Percentiles rank a stretch among this genome's conserved stretches.
These are phyloP conservation scores for Hemibagrus wyckioides DNA, from an alignment of 2,113 vertebrate species.

Conservation along the genomic window DNA sequence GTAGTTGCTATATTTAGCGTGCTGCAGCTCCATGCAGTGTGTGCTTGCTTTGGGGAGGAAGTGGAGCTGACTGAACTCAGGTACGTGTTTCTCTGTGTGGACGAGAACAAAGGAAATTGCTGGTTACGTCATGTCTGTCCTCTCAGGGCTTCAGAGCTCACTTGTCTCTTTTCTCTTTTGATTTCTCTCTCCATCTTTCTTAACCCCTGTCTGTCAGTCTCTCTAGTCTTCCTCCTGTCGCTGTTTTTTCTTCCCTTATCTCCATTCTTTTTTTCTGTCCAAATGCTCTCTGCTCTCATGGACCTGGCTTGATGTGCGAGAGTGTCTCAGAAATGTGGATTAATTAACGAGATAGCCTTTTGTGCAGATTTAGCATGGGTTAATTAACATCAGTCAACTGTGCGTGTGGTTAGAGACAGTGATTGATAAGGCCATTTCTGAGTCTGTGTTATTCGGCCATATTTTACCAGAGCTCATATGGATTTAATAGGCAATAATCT, in stretches of 20 bases:
- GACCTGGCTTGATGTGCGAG: conserved; percentile 53
- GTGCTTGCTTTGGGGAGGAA: not conserved
- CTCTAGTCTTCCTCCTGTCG: conserved; percentile 32
- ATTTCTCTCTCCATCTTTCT: conserved; percentile 36
- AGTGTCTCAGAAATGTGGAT: conserved; percentile 57
- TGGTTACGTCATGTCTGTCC: conserved; percentile 54
- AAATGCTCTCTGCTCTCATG: conserved; percentile 21
- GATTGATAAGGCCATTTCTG: conserved; percentile 30
- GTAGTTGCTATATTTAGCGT: conserved; percentile 17
- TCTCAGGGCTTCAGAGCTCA: conserved; percentile 32
- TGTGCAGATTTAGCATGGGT: conserved; percentile 55
- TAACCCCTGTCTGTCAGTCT: conserved; percentile 25
- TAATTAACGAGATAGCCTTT: conserved; percentile 61
- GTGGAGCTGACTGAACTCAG: conserved; percentile 21
- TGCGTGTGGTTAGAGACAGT: conserved; percentile 42
- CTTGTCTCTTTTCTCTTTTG: not conserved
- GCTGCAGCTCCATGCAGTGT: not conserved
- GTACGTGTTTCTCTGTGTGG: conserved; percentile 30
- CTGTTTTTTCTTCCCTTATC: conserved; percentile 21
- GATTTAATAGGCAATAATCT: not conserved
- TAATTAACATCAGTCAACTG: conserved; percentile 56
- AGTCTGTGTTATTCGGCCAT: conserved; percentile 18
- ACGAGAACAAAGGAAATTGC: conserved; percentile 48
- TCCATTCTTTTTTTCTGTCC: conserved; percentile 17
- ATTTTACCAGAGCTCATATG: conserved; percentile 8